Evolutionary conservation across 2,888 invertebrate genomes (phyloP).

Genomic region (Tryphoninae sp.): DNA sequence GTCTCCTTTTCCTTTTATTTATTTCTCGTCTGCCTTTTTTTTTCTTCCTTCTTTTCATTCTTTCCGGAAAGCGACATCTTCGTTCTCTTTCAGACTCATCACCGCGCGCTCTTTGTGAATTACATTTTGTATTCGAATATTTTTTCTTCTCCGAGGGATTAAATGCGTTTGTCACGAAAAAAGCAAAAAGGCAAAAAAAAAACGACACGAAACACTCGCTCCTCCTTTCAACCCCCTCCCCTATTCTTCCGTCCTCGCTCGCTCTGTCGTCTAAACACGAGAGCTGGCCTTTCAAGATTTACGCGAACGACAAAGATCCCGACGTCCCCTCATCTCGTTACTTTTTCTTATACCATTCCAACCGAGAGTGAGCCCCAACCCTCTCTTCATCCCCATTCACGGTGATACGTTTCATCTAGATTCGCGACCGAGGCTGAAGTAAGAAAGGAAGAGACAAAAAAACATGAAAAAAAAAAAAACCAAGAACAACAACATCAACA

Average conservation of each 20-base stretch:
- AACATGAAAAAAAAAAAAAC: slow-evolving; percentile 8
- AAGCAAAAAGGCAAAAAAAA: background rate
- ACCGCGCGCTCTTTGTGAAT: slow-evolving; percentile 24
- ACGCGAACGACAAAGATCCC: slow-evolving; percentile 32
- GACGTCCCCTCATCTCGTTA: slow-evolving; percentile 52
- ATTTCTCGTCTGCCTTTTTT: background rate
- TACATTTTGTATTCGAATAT: slow-evolving; percentile 61
- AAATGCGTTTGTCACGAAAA: slow-evolving; percentile 23
- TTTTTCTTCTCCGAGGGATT: slow-evolving; percentile 31
- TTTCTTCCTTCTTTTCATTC: background rate
- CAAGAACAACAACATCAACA: slow-evolving; percentile 10
- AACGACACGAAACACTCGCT: background rate
- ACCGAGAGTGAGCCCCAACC: background rate
- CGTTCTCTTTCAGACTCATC: background rate
- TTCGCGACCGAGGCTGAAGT: background rate
- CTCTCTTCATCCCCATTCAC: slow-evolving; percentile 26
- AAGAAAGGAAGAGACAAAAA: slow-evolving; percentile 7
- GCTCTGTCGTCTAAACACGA: background rate
- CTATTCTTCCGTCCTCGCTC: background rate
- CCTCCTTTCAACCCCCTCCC: background rate
- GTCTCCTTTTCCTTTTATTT: background rate
- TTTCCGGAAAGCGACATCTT: background rate
- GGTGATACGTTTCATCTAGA: background rate
- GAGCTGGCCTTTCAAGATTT: slow-evolving; percentile 4
- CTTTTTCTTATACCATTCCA: slow-evolving; percentile 33